A percentile compares a stretch with the other conserved stretches of the same genome.
Conservation (phyloP, 2,113 vertebrate species). For the Cryptomyrus ogoouensis region DNA sequence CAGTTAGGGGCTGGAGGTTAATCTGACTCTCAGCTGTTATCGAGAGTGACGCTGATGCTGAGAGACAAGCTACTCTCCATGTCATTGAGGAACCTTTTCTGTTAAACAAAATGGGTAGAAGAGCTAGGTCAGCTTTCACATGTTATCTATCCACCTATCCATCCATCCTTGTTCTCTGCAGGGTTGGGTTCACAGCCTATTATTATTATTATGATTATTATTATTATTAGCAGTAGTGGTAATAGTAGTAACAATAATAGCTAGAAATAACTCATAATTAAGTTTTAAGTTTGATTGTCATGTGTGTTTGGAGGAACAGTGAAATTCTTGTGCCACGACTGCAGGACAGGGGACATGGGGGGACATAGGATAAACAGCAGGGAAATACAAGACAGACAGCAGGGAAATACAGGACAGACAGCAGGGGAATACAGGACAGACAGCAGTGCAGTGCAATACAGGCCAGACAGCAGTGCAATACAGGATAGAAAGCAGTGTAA, state of each 20-base stretch:
- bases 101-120: neutral
- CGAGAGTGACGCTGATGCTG: neutral
- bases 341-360: neutral
- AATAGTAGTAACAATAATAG: neutral
- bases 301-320: neutral
- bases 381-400: neutral
- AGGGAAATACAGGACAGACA: neutral
- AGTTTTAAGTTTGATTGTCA: neutral
- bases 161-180: too few species aligned
- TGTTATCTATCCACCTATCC: neutral
- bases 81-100: neutral
- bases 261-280: neutral
- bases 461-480: too few species aligned
- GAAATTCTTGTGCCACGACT: neutral
- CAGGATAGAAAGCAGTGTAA: too few species aligned
- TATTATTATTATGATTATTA: too few species aligned
- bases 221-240: too few species aligned
- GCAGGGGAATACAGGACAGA: too few species aligned
- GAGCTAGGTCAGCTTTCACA: neutral
- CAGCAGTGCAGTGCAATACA: too few species aligned
- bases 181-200: too few species aligned
- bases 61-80: neutral
- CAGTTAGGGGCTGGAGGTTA: neutral
- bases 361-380: neutral
- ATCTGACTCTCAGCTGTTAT: neutral